Base-by-base conservation (phyloP, 1,140 invertebrate species). In the Megathymus violae region DNA sequence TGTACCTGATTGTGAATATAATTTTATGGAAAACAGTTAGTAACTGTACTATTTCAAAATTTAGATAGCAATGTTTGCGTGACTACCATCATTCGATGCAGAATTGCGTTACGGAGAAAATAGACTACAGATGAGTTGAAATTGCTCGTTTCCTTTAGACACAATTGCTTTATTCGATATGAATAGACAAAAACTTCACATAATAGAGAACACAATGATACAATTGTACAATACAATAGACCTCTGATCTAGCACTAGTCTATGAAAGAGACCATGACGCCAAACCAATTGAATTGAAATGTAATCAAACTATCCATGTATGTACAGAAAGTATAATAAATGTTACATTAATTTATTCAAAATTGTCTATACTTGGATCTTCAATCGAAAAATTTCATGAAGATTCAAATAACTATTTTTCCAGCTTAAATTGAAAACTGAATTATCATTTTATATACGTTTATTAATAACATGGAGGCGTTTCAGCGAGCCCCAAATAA, bases 71-170 rank as follows among this genome's bases (percentile, higher is more conserved):
- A 34, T 46, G 25, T 70, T 65, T 47, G 71, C 68, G 72, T 76
- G 69, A 67, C 54, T 58, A 22, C 41, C 31, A 56, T 51, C 48
- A 66, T 58, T 59, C 22, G 25, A 25, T 16, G 25, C 41, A 62
- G 38, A 47, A 52, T 62, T 59, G 67, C 48, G 50, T 64, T 78
- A 54, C 50, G 62, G 56, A 54, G 54, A 69, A 60, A 5, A 52
- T 41, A 64, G 50, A 46, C 44, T 27, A 22, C 54, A 54, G 67
- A 79, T 78, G 64, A 46, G 50, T 44, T 54, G 47, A 74, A 87
- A 88, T 88, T 85, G 84, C 36, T 66, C 58, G 75, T 76, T 85
- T 89, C 86, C 84, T 85, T 52, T 46, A 74, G 40, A 56, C 58
- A 76, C 83, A 83, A 86, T 85, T 80, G 82, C 58, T 60, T 66